Conservation (phyloP, 2,888 invertebrate species). For the Prenolepis imparis region DNA sequence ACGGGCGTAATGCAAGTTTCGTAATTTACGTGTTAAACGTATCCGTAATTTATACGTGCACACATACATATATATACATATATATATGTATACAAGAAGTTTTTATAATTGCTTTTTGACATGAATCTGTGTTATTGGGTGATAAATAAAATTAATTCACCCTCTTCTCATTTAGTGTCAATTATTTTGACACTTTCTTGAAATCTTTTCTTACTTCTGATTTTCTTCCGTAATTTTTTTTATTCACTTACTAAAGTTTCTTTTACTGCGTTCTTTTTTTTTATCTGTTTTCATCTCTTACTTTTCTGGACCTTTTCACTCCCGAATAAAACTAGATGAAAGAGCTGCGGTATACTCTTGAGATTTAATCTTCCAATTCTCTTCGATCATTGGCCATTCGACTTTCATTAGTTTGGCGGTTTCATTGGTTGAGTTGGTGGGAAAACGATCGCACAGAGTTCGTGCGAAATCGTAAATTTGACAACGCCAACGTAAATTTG, state of each 20-base stretch:
- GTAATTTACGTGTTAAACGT: background rate
- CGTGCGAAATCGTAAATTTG: background rate
- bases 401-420: constrained; percentile 8
- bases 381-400: constrained; percentile 51
- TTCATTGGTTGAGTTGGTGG: background rate
- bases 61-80: background rate
- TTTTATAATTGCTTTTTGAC: constrained; percentile 57
- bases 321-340: constrained; percentile 17
- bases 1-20: background rate
- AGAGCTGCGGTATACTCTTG: constrained; percentile 36
- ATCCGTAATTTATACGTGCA: background rate
- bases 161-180: background rate
- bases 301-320: background rate
- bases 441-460: constrained; percentile 53
- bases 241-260: constrained; percentile 4
- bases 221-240: background rate
- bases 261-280: background rate
- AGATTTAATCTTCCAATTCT: constrained; percentile 57
- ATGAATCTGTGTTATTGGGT: constrained; percentile 14
- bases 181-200: background rate
- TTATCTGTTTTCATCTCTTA: background rate
- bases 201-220: background rate
- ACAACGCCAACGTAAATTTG: background rate
- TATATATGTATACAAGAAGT: background rate
- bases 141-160: constrained; percentile 26